A percentile compares a stretch with the other conserved stretches of the same genome.
Conservation (phyloP, 2,113 vertebrate genomes). For the Sterrhoptilus dennistouni region DNA sequence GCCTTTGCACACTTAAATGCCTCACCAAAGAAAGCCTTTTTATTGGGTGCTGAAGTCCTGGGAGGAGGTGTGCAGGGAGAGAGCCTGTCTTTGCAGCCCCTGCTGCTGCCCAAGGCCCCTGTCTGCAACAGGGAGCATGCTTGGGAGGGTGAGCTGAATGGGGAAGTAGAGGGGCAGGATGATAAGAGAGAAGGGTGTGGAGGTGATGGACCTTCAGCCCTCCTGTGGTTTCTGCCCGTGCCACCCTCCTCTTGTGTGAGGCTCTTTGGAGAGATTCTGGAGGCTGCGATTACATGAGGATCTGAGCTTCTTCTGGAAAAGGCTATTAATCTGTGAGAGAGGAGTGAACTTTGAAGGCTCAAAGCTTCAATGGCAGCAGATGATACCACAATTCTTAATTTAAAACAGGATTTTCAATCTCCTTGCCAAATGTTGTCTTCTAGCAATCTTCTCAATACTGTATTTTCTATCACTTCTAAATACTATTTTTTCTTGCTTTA, state of each 20-base stretch:
- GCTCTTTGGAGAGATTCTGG: neutral
- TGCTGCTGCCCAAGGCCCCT: neutral
- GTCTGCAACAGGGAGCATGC: neutral
- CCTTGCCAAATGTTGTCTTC: neutral
- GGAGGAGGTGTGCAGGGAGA: neutral
- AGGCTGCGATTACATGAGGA: accelerated
- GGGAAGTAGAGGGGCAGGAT: neutral
- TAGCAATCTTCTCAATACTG: accelerated
- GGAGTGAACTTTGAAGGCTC: neutral
- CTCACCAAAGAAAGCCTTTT: neutral
- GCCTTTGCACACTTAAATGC: accelerated
- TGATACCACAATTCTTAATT: neutral
- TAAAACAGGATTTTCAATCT: neutral
- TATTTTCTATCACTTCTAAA: neutral
- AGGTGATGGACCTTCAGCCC: neutral
- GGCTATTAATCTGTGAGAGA: neutral
- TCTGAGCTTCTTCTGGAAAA: neutral
- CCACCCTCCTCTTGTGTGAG: neutral
- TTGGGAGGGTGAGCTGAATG: neutral
- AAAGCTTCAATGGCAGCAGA: neutral
- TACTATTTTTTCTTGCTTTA: neutral
- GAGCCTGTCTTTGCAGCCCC: neutral
- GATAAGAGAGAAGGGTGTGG: accelerated
- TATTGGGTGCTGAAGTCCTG: neutral
- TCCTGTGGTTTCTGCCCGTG: neutral